phyloP scores from a whole-genome alignment of 2,888 invertebrate species.

The Harpagoxenus sublaevis region DNA sequence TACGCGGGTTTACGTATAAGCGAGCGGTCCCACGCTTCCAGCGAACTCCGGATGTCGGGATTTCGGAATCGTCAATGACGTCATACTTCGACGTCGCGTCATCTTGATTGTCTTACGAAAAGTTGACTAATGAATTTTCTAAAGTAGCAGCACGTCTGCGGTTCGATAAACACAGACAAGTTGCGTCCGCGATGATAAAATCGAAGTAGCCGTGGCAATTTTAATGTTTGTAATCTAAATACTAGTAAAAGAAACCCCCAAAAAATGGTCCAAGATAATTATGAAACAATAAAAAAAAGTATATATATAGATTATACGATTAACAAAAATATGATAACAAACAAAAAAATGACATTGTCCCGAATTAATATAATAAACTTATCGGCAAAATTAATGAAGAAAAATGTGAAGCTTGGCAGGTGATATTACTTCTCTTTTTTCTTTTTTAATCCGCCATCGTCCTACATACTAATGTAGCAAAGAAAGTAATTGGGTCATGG shows the following conservation, averaged over 20 bases:
- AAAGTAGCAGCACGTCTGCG: background rate
- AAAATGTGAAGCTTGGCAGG: background rate
- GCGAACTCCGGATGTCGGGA: background rate
- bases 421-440: background rate
- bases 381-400: background rate
- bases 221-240: background rate
- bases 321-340: background rate
- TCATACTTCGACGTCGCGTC: background rate
- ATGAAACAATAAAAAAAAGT: background rate
- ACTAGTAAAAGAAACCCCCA: background rate
- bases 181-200: background rate
- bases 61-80: background rate
- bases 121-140: background rate
- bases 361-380: background rate
- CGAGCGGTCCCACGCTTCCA: background rate
- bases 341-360: background rate
- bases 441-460: background rate
- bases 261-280: background rate
- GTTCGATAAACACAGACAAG: background rate
- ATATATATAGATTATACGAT: background rate
- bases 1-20: constrained; percentile 2
- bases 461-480: background rate
- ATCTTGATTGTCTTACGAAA: background rate
- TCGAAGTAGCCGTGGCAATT: background rate
- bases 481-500: background rate